Conservation (phyloP, 2,888 invertebrate genomes). For the Gymnoscelis rufifasciata region DNA sequence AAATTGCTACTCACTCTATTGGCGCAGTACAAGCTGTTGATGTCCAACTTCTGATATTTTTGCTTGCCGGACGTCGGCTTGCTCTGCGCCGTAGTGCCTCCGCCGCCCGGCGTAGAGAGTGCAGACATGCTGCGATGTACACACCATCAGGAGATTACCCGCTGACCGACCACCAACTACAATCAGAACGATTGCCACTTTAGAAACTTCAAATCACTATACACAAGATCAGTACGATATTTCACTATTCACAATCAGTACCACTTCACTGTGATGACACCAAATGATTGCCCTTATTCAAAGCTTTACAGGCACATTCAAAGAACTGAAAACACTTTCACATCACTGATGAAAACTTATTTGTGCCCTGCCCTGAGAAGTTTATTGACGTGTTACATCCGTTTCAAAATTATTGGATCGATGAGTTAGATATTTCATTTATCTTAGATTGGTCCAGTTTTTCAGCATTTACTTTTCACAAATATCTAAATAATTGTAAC, state of each 20-base stretch:
- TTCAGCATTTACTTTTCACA: constrained; percentile 30
- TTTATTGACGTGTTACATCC: constrained; percentile 79
- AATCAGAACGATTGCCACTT: constrained; percentile 51
- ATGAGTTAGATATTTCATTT: constrained; percentile 49
- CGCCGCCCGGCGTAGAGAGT: constrained; percentile 90
- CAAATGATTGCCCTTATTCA: no score
- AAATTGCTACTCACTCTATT: constrained; percentile 83
- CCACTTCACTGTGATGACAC: background rate
- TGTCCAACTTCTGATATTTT: constrained; percentile 98
- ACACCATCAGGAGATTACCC: constrained; percentile 86
- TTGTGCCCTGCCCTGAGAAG: constrained; percentile 68
- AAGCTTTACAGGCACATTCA: constrained; percentile 8
- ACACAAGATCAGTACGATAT: constrained; percentile 34
- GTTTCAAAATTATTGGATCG: constrained; percentile 65
- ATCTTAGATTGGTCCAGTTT: constrained; percentile 26
- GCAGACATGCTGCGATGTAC: constrained; percentile 98
- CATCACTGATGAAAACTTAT: constrained; percentile 55
- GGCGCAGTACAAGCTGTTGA: constrained; percentile 96
- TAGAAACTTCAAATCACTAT: constrained; percentile 35
- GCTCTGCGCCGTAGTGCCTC: constrained; percentile 78
- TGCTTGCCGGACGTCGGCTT: constrained; percentile 87
- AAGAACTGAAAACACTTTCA: constrained; percentile 57
- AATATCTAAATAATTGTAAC: constrained; percentile 50
- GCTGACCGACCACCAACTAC: constrained; percentile 75
- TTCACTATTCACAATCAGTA: constrained; percentile 40